Evolutionary conservation across 2,888 invertebrate species (phyloP).

Genomic region (Eupithecia abbreviata): DNA sequence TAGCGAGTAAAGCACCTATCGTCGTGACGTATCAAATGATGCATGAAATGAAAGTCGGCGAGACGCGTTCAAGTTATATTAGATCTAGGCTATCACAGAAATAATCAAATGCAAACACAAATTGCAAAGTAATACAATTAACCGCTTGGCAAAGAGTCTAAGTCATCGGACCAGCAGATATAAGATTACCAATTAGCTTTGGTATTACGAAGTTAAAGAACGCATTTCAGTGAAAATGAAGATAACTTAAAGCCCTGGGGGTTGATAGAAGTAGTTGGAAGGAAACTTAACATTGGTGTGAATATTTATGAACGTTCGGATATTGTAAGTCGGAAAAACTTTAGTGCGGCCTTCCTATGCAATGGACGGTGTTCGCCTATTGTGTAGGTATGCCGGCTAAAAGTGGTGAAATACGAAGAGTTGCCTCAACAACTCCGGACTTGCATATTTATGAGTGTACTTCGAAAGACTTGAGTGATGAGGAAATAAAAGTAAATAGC

Average conservation of each 20-base stretch:
- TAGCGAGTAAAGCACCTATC: conserved; percentile 20
- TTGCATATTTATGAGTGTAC: conserved; percentile 79
- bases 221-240: conserved; percentile 54
- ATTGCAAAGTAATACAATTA: conserved; percentile 39
- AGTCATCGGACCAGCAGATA: conserved; percentile 33
- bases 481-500: conserved; percentile 72
- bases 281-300: conserved; percentile 65
- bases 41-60: conserved; percentile 16
- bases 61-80: conserved; percentile 15
- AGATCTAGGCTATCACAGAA: conserved; percentile 4
- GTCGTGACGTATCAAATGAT: conserved; percentile 14
- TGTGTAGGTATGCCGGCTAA: conserved; percentile 69
- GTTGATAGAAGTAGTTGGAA: conserved; percentile 61
- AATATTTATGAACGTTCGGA: conserved; percentile 77
- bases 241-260: conserved; percentile 52
- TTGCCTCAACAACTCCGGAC: conserved; percentile 67
- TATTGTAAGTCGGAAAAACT: conserved; percentile 72
- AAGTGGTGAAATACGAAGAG: conserved; percentile 71
- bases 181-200: conserved; percentile 47
- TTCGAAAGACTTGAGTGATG: conserved; percentile 76
- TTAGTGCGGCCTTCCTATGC: conserved; percentile 61
- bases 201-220: conserved; percentile 47
- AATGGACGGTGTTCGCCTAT: conserved; percentile 61
- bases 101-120: conserved; percentile 26
- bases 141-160: conserved; percentile 28